Evolutionary conservation across 2,888 invertebrate species (phyloP), one percentile per base, ranked within the genome.

Genomic region (Tiliacea aurago): DNA sequence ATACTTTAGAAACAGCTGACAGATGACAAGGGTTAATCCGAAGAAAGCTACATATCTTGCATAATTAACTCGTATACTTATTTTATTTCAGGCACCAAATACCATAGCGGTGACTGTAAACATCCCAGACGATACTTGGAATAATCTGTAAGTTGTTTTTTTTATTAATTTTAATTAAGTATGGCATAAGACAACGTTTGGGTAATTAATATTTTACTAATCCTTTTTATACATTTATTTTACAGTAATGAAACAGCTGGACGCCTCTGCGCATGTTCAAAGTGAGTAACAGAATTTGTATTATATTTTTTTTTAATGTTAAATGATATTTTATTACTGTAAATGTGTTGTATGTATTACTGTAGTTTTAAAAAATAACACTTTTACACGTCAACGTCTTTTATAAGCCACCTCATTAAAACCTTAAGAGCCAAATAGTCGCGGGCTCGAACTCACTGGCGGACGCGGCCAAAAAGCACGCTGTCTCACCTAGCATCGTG

Each of bases 41-140:
- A 61, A n/a, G 43, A 20, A 43, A 43, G 5, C 15, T 28, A 33
- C 2, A 11, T 11, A 10, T 28, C 15, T 63, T 33, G 13, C 15
- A 10, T n/a, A 33, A 51, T 41, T 70, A 43, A 37, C 15, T 28
- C n/a, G 7, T 20, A 15, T 18, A 18, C 13, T 72, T 65, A 13
- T 47, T 56, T 63, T 13, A 45, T 80, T 81, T 37, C 68, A 78
- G 78, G 63, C 53, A 43, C 28, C 45, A n/a, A 49, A 11, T 28
- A 47, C 55, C 13, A 43, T 4, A 13, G 81, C 76, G 5, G n/a
- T n/a, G 2, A n/a, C 23, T 15, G 1, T 45, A 2, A 2, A 0
- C 0, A 43, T 78, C 5, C 2, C 37, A 23, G n/a, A 37, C 7
- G 7, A 5, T 0, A 0, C 0, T 0, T 78, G 76, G 81, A 0